A percentile compares a stretch with the other conserved stretches of the same genome.
These are phyloP conservation scores for Rhyacichthys aspro DNA, from an alignment of 2,797 vertebrate genomes.

Conservation along the genomic window DNA sequence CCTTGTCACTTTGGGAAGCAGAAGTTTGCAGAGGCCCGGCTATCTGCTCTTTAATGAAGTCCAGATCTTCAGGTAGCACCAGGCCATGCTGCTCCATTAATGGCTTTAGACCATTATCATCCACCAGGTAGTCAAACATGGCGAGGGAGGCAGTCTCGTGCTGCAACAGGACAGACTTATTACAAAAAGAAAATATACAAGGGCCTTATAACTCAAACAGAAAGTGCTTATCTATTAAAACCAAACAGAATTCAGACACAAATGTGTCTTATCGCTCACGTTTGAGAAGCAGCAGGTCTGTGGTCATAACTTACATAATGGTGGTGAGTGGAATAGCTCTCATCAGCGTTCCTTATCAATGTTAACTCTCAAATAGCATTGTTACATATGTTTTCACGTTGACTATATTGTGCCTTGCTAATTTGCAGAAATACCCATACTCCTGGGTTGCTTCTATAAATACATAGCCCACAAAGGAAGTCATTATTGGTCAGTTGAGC, in stretches of 20 bases:
- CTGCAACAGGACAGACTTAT: constrained; percentile 66
- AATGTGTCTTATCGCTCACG: constrained; percentile 18
- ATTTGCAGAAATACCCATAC: background rate
- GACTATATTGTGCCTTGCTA: background rate
- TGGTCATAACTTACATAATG: constrained; percentile 23
- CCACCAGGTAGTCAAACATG: constrained; percentile 94
- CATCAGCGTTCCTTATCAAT: constrained; percentile 31
- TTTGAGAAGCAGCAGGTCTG: constrained; percentile 4
- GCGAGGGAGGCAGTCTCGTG: constrained; percentile 87
- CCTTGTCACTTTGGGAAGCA: constrained; percentile 7
- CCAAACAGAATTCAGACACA: background rate
- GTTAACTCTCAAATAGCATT: background rate
- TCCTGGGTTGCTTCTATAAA: too few relatives aligned
- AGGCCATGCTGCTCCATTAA: constrained; percentile 84
- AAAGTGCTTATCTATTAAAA: constrained; percentile 22
- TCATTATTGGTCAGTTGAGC: too few relatives aligned
- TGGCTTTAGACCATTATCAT: constrained; percentile 77
- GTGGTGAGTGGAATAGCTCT: background rate
- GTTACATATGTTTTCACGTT: background rate
- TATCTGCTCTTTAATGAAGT: constrained; percentile 95
- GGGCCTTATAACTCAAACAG: background rate
- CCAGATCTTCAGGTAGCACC: constrained; percentile 84
- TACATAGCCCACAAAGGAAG: too few relatives aligned
- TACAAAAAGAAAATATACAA: background rate
- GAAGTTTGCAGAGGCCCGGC: constrained; percentile 74